Evolutionary conservation across 2,797 vertebrate species (phyloP).

Genomic region (Crenichthys baileyi): DNA sequence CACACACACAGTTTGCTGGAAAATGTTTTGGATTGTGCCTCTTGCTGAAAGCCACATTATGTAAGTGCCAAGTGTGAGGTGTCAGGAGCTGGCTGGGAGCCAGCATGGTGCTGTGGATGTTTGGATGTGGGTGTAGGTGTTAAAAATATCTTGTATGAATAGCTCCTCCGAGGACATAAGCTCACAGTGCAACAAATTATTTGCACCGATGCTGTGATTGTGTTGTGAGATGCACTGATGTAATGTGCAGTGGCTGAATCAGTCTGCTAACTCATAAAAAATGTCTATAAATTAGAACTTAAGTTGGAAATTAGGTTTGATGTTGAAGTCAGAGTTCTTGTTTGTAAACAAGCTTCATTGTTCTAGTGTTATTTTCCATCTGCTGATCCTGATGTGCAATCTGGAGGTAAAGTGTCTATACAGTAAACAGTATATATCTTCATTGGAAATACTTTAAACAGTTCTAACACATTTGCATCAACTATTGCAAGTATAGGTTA

Average conservation of each 20-base stretch:
- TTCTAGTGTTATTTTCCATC: no score
- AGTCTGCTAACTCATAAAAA: background rate
- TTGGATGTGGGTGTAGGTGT: conserved; percentile 58
- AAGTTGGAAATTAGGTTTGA: background rate
- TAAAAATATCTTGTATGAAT: conserved; percentile 60
- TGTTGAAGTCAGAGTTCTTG: no score
- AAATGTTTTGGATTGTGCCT: conserved; percentile 58
- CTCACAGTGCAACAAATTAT: conserved; percentile 40
- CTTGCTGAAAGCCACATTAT: conserved; percentile 72
- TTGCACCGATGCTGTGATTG: conserved; percentile 48
- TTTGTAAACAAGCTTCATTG: no score
- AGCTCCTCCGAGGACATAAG: conserved; percentile 56
- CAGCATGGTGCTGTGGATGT: conserved; percentile 42
- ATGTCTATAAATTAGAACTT: background rate
- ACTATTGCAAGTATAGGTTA: no score
- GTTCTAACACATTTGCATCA: no score
- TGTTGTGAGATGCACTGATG: conserved; percentile 18
- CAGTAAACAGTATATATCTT: no score
- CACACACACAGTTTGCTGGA: conserved; percentile 66
- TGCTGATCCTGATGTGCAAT: no score
- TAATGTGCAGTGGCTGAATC: conserved; percentile 12
- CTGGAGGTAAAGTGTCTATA: no score
- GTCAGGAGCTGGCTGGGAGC: conserved; percentile 45
- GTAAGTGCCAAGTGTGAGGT: conserved; percentile 67
- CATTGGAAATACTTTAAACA: no score